Conservation (phyloP, 2,797 vertebrate species). For the Rhadinocentrus ornatus region DNA sequence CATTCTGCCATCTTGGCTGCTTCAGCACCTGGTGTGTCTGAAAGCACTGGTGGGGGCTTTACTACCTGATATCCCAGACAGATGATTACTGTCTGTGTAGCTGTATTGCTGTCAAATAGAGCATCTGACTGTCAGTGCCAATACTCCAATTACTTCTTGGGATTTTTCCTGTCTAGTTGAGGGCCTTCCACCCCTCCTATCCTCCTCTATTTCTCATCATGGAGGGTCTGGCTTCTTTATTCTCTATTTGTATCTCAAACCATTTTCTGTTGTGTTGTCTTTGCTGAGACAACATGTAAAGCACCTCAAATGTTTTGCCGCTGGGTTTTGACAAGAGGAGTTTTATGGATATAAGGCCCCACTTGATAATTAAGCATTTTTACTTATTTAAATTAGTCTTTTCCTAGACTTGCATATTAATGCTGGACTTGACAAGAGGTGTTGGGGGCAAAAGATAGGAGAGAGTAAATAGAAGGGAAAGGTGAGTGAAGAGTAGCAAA, state of each 20-base stretch:
- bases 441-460: no score
- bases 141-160: background rate
- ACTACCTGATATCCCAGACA: background rate
- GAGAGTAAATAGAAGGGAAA: no score
- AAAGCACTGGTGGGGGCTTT: background rate
- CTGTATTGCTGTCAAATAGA: background rate
- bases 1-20: background rate
- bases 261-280: background rate
- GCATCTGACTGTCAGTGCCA: constrained; percentile 5
- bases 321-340: background rate
- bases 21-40: background rate
- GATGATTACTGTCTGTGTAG: constrained; percentile 8
- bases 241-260: background rate
- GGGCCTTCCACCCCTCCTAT: background rate
- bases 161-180: background rate
- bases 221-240: background rate
- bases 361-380: no score
- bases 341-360: no score
- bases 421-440: no score
- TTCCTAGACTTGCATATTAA: no score
- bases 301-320: background rate
- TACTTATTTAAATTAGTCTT: no score
- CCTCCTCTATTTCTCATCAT: background rate
- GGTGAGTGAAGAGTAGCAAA: no score
- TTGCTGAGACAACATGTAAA: background rate